Conservation (phyloP, 2,113 vertebrate genomes). For the Meriones unguiculatus region DNA sequence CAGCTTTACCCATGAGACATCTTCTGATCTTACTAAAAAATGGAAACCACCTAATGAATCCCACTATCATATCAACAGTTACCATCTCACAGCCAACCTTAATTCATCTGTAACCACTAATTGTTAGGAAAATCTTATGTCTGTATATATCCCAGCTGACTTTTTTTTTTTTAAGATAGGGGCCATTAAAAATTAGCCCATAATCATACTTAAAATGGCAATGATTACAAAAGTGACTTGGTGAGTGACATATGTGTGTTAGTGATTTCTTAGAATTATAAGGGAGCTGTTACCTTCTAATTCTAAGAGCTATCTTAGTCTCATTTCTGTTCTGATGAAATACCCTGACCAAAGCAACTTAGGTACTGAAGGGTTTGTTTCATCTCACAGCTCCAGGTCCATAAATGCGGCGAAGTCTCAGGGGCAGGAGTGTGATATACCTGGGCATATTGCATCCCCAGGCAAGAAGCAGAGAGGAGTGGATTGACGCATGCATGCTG, state of each 20-base stretch:
- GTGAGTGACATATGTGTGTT: neutral
- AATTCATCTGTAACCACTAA: neutral
- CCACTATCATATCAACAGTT: neutral
- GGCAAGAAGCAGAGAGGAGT: neutral
- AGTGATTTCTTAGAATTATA: neutral
- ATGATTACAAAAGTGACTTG: neutral
- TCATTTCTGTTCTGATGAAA: neutral
- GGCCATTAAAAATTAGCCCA: neutral
- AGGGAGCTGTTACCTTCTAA: neutral
- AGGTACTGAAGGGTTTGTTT: neutral
- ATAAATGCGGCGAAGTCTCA: neutral
- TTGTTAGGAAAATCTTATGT: constrained; percentile 7
- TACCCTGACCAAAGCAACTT: neutral
- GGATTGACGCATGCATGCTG: neutral
- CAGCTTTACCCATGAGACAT: neutral
- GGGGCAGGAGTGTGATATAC: neutral
- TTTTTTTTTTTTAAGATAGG: neutral
- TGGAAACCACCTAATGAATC: neutral
- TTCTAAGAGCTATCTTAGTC: neutral
- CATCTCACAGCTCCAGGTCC: neutral
- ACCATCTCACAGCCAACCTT: neutral
- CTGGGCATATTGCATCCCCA: neutral
- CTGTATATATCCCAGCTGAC: neutral
- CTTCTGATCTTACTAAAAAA: neutral
- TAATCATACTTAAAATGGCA: neutral